Base-by-base conservation (phyloP, 2,888 invertebrate genomes). In the Drosophila quinaria region DNA sequence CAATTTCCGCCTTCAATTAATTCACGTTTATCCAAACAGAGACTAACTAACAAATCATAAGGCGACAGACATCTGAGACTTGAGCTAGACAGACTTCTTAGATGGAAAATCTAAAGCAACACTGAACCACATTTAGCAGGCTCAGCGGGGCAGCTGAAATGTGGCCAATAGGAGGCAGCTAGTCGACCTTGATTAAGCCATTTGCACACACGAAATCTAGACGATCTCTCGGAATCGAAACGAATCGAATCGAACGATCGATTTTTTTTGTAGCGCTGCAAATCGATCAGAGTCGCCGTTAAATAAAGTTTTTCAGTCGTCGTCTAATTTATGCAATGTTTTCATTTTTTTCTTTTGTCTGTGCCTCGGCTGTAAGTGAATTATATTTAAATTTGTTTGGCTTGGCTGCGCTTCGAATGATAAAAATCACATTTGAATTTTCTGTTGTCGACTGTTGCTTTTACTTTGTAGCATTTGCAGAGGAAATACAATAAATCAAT, bases 361-460 rank as follows among this genome's bases (percentile, higher is more conserved):
- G 42, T 56, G 60, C 50, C 15, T 47, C 54, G 46, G 33, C 46
- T 79, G 72, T 71, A 87, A 85, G 77, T 74, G 70, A 84, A 84
- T 83, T 84, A 83, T 69, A 80, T 78, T 80, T 64, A 80, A 88
- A 86, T 41, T 55, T 74, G 74, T 68, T 88, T 75, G 54, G 83
- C 74, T 66, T 70, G 74, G 80, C 66, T 84, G 81, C 74, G 83
- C 74, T 71, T 69, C 35, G 51, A 73, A 54, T 78, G 89, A 88
- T 88, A 84, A 80, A 69, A 75, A 84, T 84, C 84, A 50, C 78
- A 72, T 82, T 78, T 74, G 66, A 39, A 44, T 55, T 75, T 63
- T 10, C 29, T 15, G 35, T 44, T 15, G 42, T 54, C 54, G 55
- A 25, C 51, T 37, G 25, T 71, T 47, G 72, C 75, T 86, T 78